Conservation (phyloP, 2,113 vertebrate genomes). For the Gulo gulo region DNA sequence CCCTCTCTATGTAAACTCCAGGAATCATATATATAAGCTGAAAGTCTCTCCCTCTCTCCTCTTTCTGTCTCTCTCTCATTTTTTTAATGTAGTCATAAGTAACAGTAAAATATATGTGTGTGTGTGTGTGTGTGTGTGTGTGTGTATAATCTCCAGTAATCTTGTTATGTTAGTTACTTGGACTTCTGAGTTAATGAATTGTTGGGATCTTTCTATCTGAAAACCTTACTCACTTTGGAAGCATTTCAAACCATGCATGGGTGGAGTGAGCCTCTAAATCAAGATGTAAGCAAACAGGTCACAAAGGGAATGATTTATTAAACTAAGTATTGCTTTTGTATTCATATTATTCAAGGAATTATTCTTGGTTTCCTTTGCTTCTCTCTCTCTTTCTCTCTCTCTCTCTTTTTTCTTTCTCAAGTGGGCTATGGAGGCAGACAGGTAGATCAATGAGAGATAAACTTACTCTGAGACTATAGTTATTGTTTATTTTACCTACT, state of each 20-base stretch:
- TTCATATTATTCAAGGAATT: background rate
- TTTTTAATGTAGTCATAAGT: background rate
- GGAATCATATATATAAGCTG: background rate
- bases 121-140: too few species aligned
- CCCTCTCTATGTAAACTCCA: background rate
- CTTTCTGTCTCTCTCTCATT: background rate
- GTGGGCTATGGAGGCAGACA: background rate
- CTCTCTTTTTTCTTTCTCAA: background rate
- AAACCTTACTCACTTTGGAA: constrained; percentile 61
- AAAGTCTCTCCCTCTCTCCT: background rate
- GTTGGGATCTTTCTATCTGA: constrained; percentile 53
- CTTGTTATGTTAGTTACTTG: constrained; percentile 30
- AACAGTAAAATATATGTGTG: background rate
- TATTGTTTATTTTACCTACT: constrained; percentile 17
- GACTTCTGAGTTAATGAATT: constrained; percentile 60
- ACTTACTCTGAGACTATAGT: background rate
- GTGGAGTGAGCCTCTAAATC: constrained; percentile 47
- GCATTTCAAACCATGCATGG: constrained; percentile 36
- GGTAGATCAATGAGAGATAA: background rate
- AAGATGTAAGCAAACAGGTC: constrained; percentile 53
- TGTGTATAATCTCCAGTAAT: background rate
- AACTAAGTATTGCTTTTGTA: background rate
- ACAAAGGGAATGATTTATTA: constrained; percentile 40
- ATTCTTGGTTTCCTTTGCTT: background rate
- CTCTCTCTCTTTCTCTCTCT: background rate